Conservation (phyloP, 2,888 invertebrate species). For the Eristalinus aeneus region DNA sequence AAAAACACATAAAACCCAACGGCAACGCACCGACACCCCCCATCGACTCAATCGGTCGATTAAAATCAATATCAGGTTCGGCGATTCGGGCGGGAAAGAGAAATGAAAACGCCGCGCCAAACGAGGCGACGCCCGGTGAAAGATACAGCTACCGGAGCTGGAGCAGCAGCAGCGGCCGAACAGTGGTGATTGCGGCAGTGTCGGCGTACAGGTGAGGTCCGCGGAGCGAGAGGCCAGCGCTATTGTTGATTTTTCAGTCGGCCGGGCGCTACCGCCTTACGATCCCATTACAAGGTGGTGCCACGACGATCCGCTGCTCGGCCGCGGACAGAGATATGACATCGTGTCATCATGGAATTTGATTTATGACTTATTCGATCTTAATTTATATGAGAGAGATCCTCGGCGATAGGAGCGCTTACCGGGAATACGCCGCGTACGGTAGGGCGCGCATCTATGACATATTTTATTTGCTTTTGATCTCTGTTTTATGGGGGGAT, state of each 20-base stretch:
- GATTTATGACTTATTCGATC: conserved; percentile 72
- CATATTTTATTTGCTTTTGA: conserved; percentile 64
- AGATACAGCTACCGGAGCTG: conserved; percentile 65
- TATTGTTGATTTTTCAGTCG: conserved; percentile 29
- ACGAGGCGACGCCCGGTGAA: conserved; percentile 54
- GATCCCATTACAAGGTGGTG: conserved; percentile 30
- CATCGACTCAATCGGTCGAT: conserved; percentile 63
- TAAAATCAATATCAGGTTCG: conserved; percentile 69
- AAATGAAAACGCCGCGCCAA: conserved; percentile 33
- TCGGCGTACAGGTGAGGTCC: conserved; percentile 63
- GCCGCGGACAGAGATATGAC: conserved; percentile 71
- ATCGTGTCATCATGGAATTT: conserved; percentile 73
- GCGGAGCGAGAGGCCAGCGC: conserved; percentile 10
- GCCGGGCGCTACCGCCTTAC: conserved; percentile 64
- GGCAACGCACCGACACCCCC: conserved; percentile 56
- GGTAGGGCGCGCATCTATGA: conserved; percentile 38
- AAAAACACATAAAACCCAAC: conserved; percentile 49
- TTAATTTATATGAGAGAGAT: conserved; percentile 72
- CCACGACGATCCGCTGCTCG: conserved; percentile 33
- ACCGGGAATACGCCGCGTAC: conserved; percentile 23
- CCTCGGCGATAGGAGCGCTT: conserved; percentile 45
- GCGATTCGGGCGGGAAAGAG: conserved; percentile 8
- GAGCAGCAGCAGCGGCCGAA: conserved; percentile 10
- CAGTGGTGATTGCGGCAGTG: neutral
- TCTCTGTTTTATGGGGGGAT: conserved; percentile 56